A percentile compares a stretch with the other conserved stretches of the same genome.
Evolutionary conservation across 1,140 invertebrate genomes (phyloP).

Genomic region (Trachymyrmex septentrionalis): DNA sequence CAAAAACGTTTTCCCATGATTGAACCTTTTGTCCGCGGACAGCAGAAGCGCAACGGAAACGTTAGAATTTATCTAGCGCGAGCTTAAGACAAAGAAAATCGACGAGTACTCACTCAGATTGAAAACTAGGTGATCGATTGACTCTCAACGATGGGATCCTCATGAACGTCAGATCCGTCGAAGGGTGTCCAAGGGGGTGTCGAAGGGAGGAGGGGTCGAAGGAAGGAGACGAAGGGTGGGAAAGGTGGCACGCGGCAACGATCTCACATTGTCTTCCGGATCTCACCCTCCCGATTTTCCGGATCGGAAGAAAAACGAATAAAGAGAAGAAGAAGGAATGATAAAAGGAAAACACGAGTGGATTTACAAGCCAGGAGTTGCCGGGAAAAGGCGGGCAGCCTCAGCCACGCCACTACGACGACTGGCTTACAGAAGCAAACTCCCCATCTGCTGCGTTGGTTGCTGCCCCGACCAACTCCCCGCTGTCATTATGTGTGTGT

Average conservation of each 20-base stretch:
- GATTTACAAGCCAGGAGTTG: constrained; percentile 68
- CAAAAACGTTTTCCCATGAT: not conserved
- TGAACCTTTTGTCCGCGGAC: not conserved
- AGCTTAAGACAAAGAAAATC: constrained; percentile 15
- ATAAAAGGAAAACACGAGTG: constrained; percentile 54
- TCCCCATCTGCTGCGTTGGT: constrained; percentile 79
- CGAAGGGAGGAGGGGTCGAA: constrained; percentile 33
- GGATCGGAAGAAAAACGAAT: constrained; percentile 37
- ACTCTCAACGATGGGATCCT: constrained; percentile 32
- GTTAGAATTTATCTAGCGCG: not conserved
- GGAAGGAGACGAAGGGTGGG: constrained; percentile 30
- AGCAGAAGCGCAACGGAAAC: not conserved
- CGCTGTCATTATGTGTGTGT: constrained; percentile 77
- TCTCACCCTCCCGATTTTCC: constrained; percentile 49
- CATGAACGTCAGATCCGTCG: constrained; percentile 12
- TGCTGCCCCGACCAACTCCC: constrained; percentile 76
- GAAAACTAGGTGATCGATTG: constrained; percentile 31
- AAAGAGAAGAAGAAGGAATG: constrained; percentile 43
- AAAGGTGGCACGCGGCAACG: constrained; percentile 57
- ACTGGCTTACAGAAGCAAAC: constrained; percentile 82
- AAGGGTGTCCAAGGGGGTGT: not conserved
- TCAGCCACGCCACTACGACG: constrained; percentile 83
- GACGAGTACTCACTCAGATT: constrained; percentile 22
- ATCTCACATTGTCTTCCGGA: constrained; percentile 57
- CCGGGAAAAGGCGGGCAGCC: constrained; percentile 80